phyloP scores from a whole-genome alignment of 2,888 invertebrate genomes.

The Lomographa bimaculata region DNA sequence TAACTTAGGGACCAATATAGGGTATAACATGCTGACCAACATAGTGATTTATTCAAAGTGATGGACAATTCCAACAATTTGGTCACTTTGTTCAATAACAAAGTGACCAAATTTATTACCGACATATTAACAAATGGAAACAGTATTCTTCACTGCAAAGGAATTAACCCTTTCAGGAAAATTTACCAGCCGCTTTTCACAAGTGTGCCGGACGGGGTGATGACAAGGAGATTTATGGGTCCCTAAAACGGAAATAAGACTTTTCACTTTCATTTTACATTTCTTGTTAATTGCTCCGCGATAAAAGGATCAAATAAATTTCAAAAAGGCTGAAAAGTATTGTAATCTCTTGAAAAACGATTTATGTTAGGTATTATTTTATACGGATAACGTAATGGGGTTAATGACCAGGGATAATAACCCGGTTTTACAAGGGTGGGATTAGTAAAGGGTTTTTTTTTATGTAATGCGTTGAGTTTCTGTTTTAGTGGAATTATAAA shows the following conservation, averaged over 20 bases:
- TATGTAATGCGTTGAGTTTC: neutral
- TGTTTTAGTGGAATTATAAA: no score
- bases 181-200: no score
- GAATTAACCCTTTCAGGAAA: no score
- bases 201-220: slow-evolving; percentile 11
- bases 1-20: no score
- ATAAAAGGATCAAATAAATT: slow-evolving; percentile 43
- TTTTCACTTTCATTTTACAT: slow-evolving; percentile 6
- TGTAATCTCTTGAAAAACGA: slow-evolving; percentile 36
- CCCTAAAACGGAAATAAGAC: slow-evolving; percentile 13
- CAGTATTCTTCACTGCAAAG: no score
- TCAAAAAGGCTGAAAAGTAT: slow-evolving; percentile 36
- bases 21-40: no score
- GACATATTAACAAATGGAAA: no score
- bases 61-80: no score
- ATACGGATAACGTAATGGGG: slow-evolving; percentile 25
- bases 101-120: no score
- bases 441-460: slow-evolving; percentile 24
- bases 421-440: slow-evolving; percentile 25
- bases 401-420: slow-evolving; percentile 22
- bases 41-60: no score
- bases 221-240: slow-evolving; percentile 25
- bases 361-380: slow-evolving; percentile 36
- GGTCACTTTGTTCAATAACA: no score
- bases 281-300: slow-evolving; percentile 38